Evolutionary conservation across 1,140 invertebrate genomes (phyloP).

Genomic region (Drosophila nikananu): DNA sequence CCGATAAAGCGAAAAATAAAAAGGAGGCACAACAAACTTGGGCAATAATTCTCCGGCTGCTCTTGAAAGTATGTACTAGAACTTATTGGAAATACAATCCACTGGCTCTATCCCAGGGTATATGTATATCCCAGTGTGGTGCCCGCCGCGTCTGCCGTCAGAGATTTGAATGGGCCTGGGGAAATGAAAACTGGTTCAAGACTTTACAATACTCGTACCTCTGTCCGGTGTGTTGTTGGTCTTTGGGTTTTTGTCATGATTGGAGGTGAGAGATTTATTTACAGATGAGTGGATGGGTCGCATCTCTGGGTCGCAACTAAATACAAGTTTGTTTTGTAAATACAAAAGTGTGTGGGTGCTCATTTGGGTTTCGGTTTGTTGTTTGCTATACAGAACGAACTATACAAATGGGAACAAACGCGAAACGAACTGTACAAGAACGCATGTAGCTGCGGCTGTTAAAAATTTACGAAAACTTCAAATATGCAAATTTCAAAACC

Average conservation of each 20-base stretch:
- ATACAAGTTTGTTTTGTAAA: constrained; percentile 64
- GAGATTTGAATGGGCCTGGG: constrained; percentile 31
- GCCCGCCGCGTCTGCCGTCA: constrained; percentile 17
- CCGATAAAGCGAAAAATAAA: constrained; percentile 40
- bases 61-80: constrained; percentile 34
- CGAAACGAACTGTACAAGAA: constrained; percentile 60
- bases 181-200: constrained; percentile 30
- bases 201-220: constrained; percentile 23
- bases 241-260: constrained; percentile 47
- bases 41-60: constrained; percentile 41
- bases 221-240: constrained; percentile 27
- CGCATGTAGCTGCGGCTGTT: constrained; percentile 51
- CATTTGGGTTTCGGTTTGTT: constrained; percentile 31
- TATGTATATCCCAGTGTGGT: constrained; percentile 10
- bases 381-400: constrained; percentile 49
- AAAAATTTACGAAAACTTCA: constrained; percentile 61
- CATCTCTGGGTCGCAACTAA: constrained; percentile 56
- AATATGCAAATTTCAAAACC: constrained; percentile 77
- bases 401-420: constrained; percentile 60
- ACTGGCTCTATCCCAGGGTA: constrained; percentile 7
- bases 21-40: constrained; percentile 32
- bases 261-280: constrained; percentile 75
- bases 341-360: constrained; percentile 60
- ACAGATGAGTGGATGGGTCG: constrained; percentile 68
- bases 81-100: constrained; percentile 49